Conservation (phyloP, 1,140 invertebrate species). For the Penaeus japonicus region DNA sequence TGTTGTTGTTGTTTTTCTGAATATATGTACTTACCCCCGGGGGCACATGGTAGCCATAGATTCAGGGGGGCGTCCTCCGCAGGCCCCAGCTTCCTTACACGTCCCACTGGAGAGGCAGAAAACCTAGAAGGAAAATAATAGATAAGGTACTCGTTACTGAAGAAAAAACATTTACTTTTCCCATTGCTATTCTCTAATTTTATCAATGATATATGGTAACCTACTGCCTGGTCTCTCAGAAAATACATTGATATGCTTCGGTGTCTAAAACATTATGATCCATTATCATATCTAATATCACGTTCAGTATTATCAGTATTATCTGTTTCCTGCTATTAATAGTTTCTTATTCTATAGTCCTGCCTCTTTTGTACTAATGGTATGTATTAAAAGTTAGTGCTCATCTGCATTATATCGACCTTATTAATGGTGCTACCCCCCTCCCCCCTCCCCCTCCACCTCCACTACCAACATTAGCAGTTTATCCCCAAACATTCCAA, state of each 20-base stretch:
- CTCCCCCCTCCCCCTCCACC: neutral
- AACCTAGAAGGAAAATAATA: neutral
- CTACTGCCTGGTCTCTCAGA: no score
- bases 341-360: no score
- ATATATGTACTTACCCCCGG: constrained; percentile 7
- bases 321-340: no score
- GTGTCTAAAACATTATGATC: no score
- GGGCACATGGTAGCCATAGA: constrained; percentile 29
- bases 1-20: no score
- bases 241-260: no score
- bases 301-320: no score
- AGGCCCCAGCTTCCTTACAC: constrained; percentile 9
- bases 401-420: neutral
- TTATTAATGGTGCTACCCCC: neutral
- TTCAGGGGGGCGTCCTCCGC: constrained; percentile 3
- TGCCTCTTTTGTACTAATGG: no score
- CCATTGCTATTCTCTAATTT: neutral
- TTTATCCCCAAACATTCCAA: no score
- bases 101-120: constrained; percentile 38
- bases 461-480: neutral
- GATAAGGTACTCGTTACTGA: neutral
- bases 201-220: no score
- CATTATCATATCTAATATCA: no score
- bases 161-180: neutral
- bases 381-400: neutral